Evolutionary conservation across 1,140 invertebrate genomes (phyloP), one percentile per base, ranked within the genome.

Genomic region (Plectrocnemia conspersa): DNA sequence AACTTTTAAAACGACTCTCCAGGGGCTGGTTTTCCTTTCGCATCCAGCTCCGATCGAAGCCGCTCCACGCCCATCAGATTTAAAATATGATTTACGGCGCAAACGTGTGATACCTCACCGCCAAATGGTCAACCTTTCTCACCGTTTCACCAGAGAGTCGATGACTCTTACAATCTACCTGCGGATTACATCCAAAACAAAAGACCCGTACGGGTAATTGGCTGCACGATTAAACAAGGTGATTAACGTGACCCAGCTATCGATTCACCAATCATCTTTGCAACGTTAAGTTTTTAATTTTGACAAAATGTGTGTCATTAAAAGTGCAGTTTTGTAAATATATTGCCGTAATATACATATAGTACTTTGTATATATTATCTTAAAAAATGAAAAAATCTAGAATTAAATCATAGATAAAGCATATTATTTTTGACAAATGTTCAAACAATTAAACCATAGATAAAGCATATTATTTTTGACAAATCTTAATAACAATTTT

Each of bases 81-180:
- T 52, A 52, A 52, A 52, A 52, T 41, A 29, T 52, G 49, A 52
- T 52, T 52, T 52, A 52, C 25, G 36, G 49, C 40, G 36, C 36
- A 25, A 52, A 52, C 49, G 49, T 52, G 49, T 52, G 49, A 52
- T 52, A 25, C 36, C 32, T 38, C 47, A 27, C 47, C 25, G 25
- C 25, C 47, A 36, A 50, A 50, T 35, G 47, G 47, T 50, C 47
- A 50, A 50, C 47, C 47, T 50, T 50, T 50, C 47, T 50, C 47
- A 50, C 47, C 47, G 47, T 23, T 50, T 38, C 35, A 38, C 35
- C 13, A 16, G 6, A 9, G 33, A 33, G 33, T 35, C 33, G 33
- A 38, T 38, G 32, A 38, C 32, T 38, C 15, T 35, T 11, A 9
- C n/a, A 13, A 7, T 9, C 15, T 16, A 38, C 35, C 35, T 38